Conservation (phyloP, 2,797 vertebrate genomes). For the Eupleurogrammus muticus region DNA sequence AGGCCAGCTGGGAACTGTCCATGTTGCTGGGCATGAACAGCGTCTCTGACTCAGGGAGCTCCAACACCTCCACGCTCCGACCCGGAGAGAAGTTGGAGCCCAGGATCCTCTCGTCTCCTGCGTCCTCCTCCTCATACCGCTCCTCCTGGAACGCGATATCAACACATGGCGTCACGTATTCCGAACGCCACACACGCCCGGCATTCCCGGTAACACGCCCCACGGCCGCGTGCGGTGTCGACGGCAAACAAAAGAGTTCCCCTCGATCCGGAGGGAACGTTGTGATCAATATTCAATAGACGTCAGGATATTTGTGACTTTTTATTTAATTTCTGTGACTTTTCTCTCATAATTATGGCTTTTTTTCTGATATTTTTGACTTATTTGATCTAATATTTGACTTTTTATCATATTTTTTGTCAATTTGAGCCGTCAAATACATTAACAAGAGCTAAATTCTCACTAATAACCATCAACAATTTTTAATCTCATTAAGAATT, state of each 20-base stretch:
- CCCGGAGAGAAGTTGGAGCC: slow-evolving; percentile 87
- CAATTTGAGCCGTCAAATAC: too few relatives aligned
- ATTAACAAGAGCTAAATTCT: slow-evolving; percentile 9
- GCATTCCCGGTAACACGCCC: slow-evolving; percentile 29
- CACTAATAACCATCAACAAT: slow-evolving; percentile 3
- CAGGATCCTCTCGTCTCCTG: slow-evolving; percentile 84
- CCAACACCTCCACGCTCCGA: slow-evolving; percentile 88
- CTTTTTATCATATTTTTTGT: too few relatives aligned
- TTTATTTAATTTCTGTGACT: too few relatives aligned
- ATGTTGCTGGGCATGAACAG: slow-evolving; percentile 87
- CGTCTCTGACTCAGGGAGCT: slow-evolving; percentile 89
- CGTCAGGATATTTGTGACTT: slow-evolving; percentile 15
- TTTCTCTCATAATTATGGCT: too few relatives aligned
- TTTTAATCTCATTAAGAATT: too few relatives aligned
- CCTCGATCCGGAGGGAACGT: slow-evolving; percentile 21
- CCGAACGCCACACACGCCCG: slow-evolving; percentile 51
- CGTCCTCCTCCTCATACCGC: slow-evolving; percentile 86
- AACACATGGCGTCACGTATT: slow-evolving; percentile 47
- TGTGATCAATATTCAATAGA: slow-evolving; percentile 35
- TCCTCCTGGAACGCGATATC: slow-evolving; percentile 85
- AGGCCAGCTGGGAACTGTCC: slow-evolving; percentile 89
- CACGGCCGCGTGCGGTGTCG: slow-evolving; percentile 58
- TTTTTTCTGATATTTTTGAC: too few relatives aligned
- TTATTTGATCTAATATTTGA: too few relatives aligned
- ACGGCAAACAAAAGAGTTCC: slow-evolving; percentile 41